phyloP scores from a whole-genome alignment of 2,113 vertebrate species.

The Pelecanoides urinatrix region DNA sequence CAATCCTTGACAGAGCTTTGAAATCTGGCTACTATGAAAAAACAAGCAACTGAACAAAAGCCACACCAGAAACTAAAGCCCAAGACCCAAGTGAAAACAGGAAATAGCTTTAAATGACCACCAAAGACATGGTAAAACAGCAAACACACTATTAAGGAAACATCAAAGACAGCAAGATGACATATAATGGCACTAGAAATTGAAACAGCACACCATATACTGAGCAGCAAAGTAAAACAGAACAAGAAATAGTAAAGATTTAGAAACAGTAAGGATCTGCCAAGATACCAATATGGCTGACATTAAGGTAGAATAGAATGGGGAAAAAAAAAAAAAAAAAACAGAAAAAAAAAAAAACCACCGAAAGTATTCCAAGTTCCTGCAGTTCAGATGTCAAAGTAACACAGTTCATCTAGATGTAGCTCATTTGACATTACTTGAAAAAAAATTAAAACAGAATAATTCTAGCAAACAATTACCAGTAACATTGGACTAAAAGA shows the following conservation, averaged over 20 bases:
- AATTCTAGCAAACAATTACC: neutral
- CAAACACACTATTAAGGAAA: neutral
- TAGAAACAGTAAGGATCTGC: neutral
- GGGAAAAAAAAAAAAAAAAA: neutral
- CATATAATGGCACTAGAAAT: neutral
- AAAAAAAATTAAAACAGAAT: neutral
- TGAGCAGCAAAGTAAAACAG: neutral
- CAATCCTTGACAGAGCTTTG: neutral
- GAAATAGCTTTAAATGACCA: neutral
- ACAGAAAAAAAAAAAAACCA: neutral
- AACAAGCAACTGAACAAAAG: neutral
- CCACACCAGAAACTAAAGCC: neutral
- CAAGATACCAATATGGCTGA: neutral
- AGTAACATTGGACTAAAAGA: neutral
- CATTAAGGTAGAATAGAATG: neutral
- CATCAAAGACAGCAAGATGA: neutral
- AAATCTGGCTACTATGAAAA: neutral
- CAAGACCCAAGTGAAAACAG: neutral
- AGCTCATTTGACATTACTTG: neutral
- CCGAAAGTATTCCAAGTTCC: neutral
- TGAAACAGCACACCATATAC: neutral
- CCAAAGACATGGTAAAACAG: neutral
- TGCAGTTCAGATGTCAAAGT: neutral
- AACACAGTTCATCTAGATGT: neutral
- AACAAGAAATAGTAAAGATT: neutral